Conservation (phyloP, 2,113 vertebrate species). For the Nerophis ophidion region DNA sequence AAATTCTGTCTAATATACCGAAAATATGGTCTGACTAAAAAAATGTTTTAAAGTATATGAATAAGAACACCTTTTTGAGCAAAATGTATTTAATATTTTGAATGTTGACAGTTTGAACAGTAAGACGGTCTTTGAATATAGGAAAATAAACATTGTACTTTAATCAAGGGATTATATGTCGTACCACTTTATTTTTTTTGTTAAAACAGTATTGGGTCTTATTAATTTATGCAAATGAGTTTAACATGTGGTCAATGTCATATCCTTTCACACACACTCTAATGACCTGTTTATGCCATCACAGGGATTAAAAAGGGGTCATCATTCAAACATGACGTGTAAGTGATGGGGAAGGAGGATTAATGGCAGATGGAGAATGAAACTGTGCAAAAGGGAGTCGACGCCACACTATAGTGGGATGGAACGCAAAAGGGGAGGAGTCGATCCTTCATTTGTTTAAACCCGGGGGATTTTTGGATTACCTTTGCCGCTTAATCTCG, state of each 20-base stretch:
- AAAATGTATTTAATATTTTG: no score
- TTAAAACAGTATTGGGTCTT: no score
- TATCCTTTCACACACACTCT: conserved; percentile 1
- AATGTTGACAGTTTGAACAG: no score
- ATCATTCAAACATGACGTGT: conserved; percentile 15
- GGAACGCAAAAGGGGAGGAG: conserved; percentile 28
- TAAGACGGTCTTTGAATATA: no score
- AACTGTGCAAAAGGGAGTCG: neutral
- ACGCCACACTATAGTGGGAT: conserved; percentile 1
- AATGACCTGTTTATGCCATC: conserved; percentile 26
- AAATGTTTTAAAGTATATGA: no score
- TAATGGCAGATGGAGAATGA: conserved; percentile 2
- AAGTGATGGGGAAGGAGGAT: conserved; percentile 1
- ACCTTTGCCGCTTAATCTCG: conserved; percentile 68
- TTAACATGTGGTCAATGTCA: neutral
- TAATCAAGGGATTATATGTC: no score
- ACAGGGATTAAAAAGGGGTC: conserved; percentile 3
- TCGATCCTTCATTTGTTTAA: conserved; percentile 65
- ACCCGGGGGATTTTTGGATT: conserved; percentile 65
- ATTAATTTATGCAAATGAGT: no score
- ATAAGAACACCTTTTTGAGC: no score
- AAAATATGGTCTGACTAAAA: no score
- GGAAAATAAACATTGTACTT: no score
- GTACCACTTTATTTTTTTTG: no score
- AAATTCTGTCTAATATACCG: no score